phyloP scores from a whole-genome alignment of 1,140 invertebrate species.

The Zelostemma sp. region DNA sequence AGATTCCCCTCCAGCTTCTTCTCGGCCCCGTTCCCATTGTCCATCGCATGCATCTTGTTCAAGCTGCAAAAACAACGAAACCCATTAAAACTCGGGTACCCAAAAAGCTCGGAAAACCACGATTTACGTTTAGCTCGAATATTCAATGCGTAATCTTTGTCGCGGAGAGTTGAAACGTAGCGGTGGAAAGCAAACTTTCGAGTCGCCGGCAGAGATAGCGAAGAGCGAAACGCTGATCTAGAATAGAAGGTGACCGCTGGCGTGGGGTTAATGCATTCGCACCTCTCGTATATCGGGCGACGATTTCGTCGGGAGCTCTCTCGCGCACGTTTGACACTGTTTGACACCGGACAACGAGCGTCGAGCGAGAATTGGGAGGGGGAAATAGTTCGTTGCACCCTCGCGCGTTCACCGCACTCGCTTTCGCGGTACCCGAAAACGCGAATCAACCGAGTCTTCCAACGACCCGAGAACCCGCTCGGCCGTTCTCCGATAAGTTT shows the following conservation, averaged over 20 bases:
- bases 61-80: slow-evolving; percentile 49
- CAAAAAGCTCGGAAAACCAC: no score
- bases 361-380: not conserved
- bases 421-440: slow-evolving; percentile 54
- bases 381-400: slow-evolving; percentile 64
- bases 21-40: slow-evolving; percentile 52
- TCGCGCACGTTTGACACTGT: no score
- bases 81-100: not conserved
- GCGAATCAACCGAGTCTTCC: no score
- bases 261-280: slow-evolving; percentile 48
- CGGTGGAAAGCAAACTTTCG: slow-evolving; percentile 36
- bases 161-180: no score
- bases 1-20: slow-evolving; percentile 56
- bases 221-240: slow-evolving; percentile 34
- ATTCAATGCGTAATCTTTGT: no score
- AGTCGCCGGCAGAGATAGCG: slow-evolving; percentile 13
- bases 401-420: slow-evolving; percentile 61
- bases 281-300: slow-evolving; percentile 20
- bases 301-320: slow-evolving; percentile 16
- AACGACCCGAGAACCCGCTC: no score
- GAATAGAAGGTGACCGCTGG: slow-evolving; percentile 56
- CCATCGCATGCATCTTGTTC: slow-evolving; percentile 68
- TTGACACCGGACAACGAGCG: slow-evolving; percentile 41
- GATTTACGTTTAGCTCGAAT: no score
- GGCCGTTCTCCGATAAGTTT: no score